Base-by-base conservation (phyloP, 2,797 vertebrate species). In the Neostethus bicornis region DNA sequence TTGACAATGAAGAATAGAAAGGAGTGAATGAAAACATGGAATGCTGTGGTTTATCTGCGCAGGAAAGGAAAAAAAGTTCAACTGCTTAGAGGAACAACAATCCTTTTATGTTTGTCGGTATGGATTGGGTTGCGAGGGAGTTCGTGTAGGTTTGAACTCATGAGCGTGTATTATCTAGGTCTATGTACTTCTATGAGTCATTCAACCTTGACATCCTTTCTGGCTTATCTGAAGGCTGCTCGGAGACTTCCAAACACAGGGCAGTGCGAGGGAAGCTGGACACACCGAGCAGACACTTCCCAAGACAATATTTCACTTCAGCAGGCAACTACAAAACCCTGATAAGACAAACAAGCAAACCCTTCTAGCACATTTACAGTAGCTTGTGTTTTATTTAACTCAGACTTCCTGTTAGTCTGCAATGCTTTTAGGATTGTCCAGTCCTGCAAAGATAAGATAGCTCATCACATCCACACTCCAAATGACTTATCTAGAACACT, bases 201-300 rank as follows among this genome's bases (percentile, higher is more conserved):
- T 54, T 87, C 66, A 82, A 75, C 74, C 66, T 68, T 79, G 20
- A 74, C 61, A 81, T 26, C 59, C 39, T 38, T 75, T 60, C 17
- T 45, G 55, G 57, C 35, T 62, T 64, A 61, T 77, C 51, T 58
- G 35, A 41, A 72, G 71, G 49, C 56, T 79, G 63, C 76, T 47
- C 14, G 14, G 42, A 87, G 69, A 86, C 61, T 74, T 51, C 64
- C 64, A 83, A 83, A 59, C 64, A 68, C 21, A 69, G 78, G 70
- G 50, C 73, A 81, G 24, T 56, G 66, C 0, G 4, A 82, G 61
- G 47, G 66, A 53, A 43, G 61, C 12, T 7, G 58, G 57, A 73
- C 44, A 28, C 47, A 23, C 32, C 62, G 54, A 79, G 64, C 80
- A 66, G 60, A 71, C 11, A 25, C 73, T 68, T 66, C 56, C 66